Evolutionary conservation across 2,888 invertebrate genomes (phyloP), one percentile per base, ranked within the genome.

Genomic region (Drosophila longiperda): DNA sequence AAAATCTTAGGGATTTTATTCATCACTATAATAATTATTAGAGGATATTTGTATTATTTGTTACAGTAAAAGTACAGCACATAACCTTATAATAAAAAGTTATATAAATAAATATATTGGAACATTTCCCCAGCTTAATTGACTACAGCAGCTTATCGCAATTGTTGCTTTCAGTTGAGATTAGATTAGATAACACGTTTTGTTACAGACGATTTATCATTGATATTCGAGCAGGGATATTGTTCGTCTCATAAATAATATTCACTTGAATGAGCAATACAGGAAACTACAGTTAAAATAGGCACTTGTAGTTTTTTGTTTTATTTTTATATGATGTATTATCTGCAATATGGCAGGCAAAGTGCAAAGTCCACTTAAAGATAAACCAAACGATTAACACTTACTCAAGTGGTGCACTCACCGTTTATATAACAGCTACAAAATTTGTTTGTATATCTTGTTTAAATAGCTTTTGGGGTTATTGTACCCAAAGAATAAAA

Each of bases 311-410:
- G 33, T 26, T 52, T 34, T 29, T 60, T 32, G 33, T 26, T 52
- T 34, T 29, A 55, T 32, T 45, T 17, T 33, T 59, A 9, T 17
- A 38, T 48, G 54, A 73, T 69, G 64, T 49, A 53, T 52, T 49
- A 66, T 83, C 65, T 80, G 48, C 70, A 71, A 67, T 61, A 52
- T 29, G 9, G 17, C 50, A 57, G 20, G n/a, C n/a, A 34, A 23
- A 23, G 26, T 15, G 6, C 3, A 26, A 36, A 12, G 36, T 42
- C 4, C 49, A 63, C 57, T 65, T 59, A 2, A 33, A 54, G 54
- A 66, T 82, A 67, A 54, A 15, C 20, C 36, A 26, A 23, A 11
- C 8, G 45, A 40, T 42, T n/a, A 17, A 11, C 3, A 40, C 12
- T 48, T 45, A 42, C 38, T 65, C 48, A 48, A 54, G 15, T 26